These are phyloP conservation scores for Alca torda DNA, from an alignment of 2,797 vertebrate genomes.

Conservation along the genomic window DNA sequence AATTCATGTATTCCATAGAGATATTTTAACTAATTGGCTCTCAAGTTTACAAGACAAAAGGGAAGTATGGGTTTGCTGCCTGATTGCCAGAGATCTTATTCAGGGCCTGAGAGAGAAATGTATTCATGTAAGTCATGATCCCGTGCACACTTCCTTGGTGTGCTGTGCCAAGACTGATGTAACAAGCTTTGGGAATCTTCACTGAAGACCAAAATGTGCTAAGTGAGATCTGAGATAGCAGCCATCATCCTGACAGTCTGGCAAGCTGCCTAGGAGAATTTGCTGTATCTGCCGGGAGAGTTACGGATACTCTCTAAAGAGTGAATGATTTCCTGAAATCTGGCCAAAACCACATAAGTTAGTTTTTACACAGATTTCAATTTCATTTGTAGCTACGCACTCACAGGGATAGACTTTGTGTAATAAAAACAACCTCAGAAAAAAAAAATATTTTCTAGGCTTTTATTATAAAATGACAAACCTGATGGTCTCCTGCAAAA, in stretches of 20 bases:
- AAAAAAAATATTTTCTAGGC: neutral
- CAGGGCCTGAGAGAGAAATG: neutral
- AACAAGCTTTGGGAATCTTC: slow-evolving; percentile 34
- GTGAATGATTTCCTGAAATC: neutral
- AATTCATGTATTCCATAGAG: neutral
- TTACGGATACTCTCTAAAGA: neutral
- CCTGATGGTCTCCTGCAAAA: neutral
- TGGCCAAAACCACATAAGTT: neutral
- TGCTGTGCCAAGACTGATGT: slow-evolving; percentile 23
- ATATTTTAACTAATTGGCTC: slow-evolving; percentile 3
- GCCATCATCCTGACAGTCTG: neutral
- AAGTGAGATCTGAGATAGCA: slow-evolving; percentile 12
- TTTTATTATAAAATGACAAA: neutral
- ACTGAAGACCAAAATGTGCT: neutral
- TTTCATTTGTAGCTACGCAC: neutral
- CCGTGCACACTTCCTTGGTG: neutral
- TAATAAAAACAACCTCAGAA: neutral
- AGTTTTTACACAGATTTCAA: neutral
- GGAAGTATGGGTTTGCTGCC: neutral
- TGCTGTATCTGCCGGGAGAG: neutral
- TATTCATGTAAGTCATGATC: slow-evolving; percentile 16
- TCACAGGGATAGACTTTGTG: neutral
- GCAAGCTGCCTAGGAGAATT: neutral
- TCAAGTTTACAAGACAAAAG: slow-evolving; percentile 28
- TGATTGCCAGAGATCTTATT: neutral